Evolutionary conservation across 2,797 vertebrate species (phyloP).

Genomic region (Eulemur rubriventer): DNA sequence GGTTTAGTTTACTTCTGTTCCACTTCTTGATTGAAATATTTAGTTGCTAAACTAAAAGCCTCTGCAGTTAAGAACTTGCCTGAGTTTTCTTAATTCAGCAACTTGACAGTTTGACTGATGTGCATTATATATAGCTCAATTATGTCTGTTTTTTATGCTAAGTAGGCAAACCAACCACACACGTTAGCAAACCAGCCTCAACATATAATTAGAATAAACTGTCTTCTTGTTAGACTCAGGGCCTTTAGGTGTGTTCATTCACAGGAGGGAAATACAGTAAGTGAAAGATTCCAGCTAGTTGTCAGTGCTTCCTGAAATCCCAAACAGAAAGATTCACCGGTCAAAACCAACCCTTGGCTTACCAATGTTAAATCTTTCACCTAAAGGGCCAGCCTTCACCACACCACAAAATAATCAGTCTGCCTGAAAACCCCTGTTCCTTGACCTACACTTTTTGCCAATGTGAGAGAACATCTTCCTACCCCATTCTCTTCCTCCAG

Average conservation of each 20-base stretch:
- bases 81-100: conserved; percentile 86
- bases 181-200: conserved; percentile 79
- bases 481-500: not conserved
- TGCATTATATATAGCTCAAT: conserved; percentile 88
- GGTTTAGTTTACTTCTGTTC: conserved; percentile 80
- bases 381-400: conserved; percentile 68
- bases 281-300: conserved; percentile 80
- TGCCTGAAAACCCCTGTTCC: not conserved
- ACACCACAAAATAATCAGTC: not conserved
- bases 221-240: conserved; percentile 82
- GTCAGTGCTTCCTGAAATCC: conserved; percentile 79
- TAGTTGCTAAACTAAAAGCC: conserved; percentile 83
- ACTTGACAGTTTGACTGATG: conserved; percentile 87
- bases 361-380: conserved; percentile 42
- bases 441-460: not conserved
- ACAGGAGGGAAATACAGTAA: conserved; percentile 75
- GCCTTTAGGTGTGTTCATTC: conserved; percentile 85
- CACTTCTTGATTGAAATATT: conserved; percentile 83
- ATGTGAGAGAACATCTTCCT: not conserved
- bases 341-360: conserved; percentile 65
- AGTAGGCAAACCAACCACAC: conserved; percentile 86
- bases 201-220: conserved; percentile 86
- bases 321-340: conserved; percentile 73
- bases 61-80: conserved; percentile 85
- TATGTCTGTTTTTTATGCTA: conserved; percentile 90